Percentiles rank a stretch among this genome's conserved stretches.
Conservation (phyloP, 2,113 vertebrate genomes). For the Melanocharis versteri region DNA sequence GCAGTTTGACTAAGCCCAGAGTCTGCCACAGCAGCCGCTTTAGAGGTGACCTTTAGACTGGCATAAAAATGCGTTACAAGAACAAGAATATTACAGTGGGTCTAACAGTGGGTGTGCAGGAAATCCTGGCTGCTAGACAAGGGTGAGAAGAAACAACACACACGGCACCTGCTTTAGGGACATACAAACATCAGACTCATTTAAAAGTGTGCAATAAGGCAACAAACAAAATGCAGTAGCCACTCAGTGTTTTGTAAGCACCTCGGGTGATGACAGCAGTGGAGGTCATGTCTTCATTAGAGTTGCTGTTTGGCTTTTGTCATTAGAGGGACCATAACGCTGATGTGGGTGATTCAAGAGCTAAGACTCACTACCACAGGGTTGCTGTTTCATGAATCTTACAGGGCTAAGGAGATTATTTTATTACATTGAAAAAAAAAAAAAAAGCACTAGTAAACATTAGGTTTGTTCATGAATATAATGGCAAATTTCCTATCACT, state of each 20-base stretch:
- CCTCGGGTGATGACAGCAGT: background rate
- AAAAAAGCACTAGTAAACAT: background rate
- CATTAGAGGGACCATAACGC: background rate
- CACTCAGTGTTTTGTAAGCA: background rate
- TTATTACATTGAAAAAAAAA: background rate
- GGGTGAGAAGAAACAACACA: background rate
- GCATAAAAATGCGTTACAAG: background rate
- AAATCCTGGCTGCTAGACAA: slow-evolving; percentile 26
- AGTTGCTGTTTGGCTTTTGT: background rate
- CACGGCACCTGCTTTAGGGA: slow-evolving; percentile 18
- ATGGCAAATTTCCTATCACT: background rate
- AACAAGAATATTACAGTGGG: background rate
- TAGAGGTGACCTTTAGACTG: background rate
- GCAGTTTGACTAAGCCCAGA: background rate
- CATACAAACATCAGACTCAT: background rate
- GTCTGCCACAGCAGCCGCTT: background rate
- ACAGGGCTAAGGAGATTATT: background rate
- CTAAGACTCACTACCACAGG: background rate
- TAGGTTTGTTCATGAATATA: background rate
- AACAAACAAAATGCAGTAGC: background rate
- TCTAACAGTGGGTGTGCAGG: slow-evolving; percentile 6
- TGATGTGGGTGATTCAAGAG: background rate
- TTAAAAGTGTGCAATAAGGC: background rate
- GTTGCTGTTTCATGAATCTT: background rate
- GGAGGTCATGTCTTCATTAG: background rate